Base-by-base conservation (phyloP, 2,888 invertebrate species). In the Protonemura montana region DNA sequence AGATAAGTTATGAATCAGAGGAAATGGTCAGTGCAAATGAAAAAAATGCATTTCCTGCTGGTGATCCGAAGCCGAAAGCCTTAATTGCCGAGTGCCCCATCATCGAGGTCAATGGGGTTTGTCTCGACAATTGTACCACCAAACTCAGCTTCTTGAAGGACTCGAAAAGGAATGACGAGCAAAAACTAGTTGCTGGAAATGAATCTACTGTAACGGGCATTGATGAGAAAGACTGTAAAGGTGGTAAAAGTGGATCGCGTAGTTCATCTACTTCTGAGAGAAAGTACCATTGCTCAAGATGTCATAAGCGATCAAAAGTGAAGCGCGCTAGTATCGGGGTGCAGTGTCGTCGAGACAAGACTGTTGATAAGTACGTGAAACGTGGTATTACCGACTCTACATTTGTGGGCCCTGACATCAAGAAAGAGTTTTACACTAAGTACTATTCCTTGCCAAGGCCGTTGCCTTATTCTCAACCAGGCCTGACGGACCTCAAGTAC, bases 261-360 rank as follows among this genome's bases (percentile, higher is more conserved):
- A 87, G 86, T 26, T 87, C 87, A 0, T 87, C 87, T 0, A 87
- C 88, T 26, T 88, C 88, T 21, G 87, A 88, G 59, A 86, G 87
- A 59, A 88, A 88, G 41, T 83, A 88, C 42, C 90, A 91, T 83
- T 95, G 95, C 89, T 94, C 94, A 87, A 93, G 94, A 87, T 96
- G 96, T 90, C 93, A 95, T 76, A 94, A 94, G 85, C 93, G 96
- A 27, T 94, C 95, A 27, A 95, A 95, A 89, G 93, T 95, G 76
- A 95, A 95, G 89, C 93, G 95, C 0, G 94, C 94, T 87, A 95
- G 94, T 89, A 94, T 95, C 87, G 96, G 96, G 25, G 94, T 95
- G 41, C 96, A 96, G 91, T 96, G 95, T 89, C 92, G 94, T 42
- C 91, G 94, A 16, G 94, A 94, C 87, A 90, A 90, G 87, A 89